Evolutionary conservation across 2,888 invertebrate genomes (phyloP), one percentile per base, ranked within the genome.

Genomic region (Aleiodes testaceus): DNA sequence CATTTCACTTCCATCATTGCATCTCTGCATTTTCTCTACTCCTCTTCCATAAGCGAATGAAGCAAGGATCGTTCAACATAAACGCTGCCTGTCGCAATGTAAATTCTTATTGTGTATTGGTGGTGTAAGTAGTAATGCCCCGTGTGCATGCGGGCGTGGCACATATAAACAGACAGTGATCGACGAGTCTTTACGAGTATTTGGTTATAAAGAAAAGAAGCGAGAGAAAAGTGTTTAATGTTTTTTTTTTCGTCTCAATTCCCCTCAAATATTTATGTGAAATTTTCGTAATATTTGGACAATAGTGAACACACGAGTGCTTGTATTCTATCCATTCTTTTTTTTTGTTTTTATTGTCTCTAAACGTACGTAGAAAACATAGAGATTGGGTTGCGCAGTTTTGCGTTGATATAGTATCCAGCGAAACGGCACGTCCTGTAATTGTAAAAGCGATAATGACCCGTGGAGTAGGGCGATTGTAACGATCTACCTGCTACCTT

Each of bases 401-500:
- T 26, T 59, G 12, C 18, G 61, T 42, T 71, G 71, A 71, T 71
- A 67, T 64, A 64, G 71, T 72, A 72, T 72, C 53, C 69, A 75
- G 72, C 70, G 75, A 77, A 77, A 76, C 74, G 66, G 77, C 69
- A 76, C 77, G 76, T 77, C 77, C 77, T 77, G 77, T 75, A 76
- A 77, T 77, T 77, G 76, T 77, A 75, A 75, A 74, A 70, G 74
- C 61, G 72, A 77, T 77, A 77, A 77, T 77, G 77, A 74, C 72
- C 75, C 77, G 75, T 76, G 76, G 63, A 77, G 74, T 59, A 74
- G 68, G 45, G 69, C 72, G 73, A 75, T 77, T 77, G 76, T 74
- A 72, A 73, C 74, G 70, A 77, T 76, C 22, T 18, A 6, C 45
- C n/a, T 12, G 7, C 20, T n/a, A 59, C 59, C 16, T 42, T 63